These are phyloP conservation scores for Thomomys bottae DNA, from an alignment of 2,113 vertebrate species.

Conservation along the genomic window DNA sequence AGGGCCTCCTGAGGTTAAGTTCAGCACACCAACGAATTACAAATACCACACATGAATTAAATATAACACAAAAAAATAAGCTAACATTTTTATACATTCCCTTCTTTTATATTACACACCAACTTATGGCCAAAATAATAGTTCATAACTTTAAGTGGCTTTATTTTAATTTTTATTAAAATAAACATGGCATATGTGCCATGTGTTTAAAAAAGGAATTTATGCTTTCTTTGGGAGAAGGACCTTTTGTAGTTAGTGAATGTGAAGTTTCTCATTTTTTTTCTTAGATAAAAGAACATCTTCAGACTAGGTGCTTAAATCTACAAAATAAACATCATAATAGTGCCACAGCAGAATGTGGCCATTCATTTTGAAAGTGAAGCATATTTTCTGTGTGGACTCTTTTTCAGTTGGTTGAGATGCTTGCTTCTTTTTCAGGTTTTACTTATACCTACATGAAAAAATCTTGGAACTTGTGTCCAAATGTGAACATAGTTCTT, in stretches of 20 bases:
- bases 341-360: conserved; percentile 70
- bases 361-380: conserved; percentile 75
- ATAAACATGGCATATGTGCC: background rate
- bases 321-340: conserved; percentile 41
- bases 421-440: conserved; percentile 78
- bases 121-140: background rate
- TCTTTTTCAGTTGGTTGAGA: conserved; percentile 77
- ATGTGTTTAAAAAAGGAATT: conserved; percentile 51
- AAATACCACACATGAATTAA: conserved; percentile 3
- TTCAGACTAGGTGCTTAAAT: conserved; percentile 53
- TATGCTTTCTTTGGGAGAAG: conserved; percentile 50
- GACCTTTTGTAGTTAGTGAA: background rate
- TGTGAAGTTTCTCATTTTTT: conserved; percentile 28
- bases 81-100: background rate
- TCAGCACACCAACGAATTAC: no score
- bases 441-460: conserved; percentile 62
- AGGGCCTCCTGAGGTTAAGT: no score
- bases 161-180: conserved; percentile 8
- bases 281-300: conserved; percentile 49
- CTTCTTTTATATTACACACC: conserved; percentile 31
- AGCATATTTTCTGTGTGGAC: conserved; percentile 66
- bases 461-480: conserved; percentile 73
- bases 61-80: background rate
- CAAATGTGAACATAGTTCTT: conserved; percentile 73
- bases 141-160: background rate